phyloP scores from a whole-genome alignment of 2,888 invertebrate genomes.

The Synanthedon andrenaeformis region DNA sequence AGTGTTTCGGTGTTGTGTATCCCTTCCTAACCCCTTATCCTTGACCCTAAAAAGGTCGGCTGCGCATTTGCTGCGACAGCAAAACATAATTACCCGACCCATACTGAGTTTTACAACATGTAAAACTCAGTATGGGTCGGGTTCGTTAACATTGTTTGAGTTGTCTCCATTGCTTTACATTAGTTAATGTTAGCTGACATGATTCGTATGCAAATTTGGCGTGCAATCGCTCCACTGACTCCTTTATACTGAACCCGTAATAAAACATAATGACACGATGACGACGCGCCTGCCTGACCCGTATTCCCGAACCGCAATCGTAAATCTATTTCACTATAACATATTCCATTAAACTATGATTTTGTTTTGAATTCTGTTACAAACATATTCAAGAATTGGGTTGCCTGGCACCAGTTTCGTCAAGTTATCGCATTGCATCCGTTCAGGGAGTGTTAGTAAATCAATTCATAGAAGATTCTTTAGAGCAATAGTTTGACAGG shows the following conservation, averaged over 20 bases:
- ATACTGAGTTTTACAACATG: no score
- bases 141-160: no score
- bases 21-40: no score
- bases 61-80: no score
- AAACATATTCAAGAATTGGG: constrained; percentile 2
- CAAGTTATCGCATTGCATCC: background rate
- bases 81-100: no score
- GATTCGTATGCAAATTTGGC: constrained; percentile 29
- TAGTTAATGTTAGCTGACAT: background rate
- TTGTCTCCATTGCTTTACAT: no score
- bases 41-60: no score
- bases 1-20: no score
- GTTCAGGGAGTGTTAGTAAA: background rate
- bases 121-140: no score
- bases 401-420: background rate
- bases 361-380: constrained; percentile 14
- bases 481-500: no score
- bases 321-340: constrained; percentile 12
- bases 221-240: constrained; percentile 20
- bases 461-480: no score
- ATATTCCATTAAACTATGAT: constrained; percentile 15
- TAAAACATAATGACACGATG: constrained; percentile 26
- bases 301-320: constrained; percentile 7
- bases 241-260: constrained; percentile 18
- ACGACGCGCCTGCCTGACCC: constrained; percentile 13